Evolutionary conservation across 2,888 invertebrate species (phyloP).

Genomic region (Myathropa florea): DNA sequence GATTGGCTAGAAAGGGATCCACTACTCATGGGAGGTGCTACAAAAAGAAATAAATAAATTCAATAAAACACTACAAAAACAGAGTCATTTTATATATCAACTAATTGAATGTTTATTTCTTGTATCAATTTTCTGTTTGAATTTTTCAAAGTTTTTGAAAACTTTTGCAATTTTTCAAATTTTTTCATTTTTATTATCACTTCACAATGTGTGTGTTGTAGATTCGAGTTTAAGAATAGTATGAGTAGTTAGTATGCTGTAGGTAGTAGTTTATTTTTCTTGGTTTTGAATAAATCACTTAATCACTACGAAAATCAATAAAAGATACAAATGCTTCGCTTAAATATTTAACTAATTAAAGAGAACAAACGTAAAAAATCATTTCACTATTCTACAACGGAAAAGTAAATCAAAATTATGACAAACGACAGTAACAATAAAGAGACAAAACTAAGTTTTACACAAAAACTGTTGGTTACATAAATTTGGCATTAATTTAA

Average conservation of each 20-base stretch:
- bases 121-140: slow-evolving; percentile 11
- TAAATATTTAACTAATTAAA: slow-evolving; percentile 60
- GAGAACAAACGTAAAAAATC: slow-evolving; percentile 7
- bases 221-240: slow-evolving; percentile 57
- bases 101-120: slow-evolving; percentile 63
- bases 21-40: background rate
- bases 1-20: background rate
- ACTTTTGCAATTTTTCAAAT: slow-evolving; percentile 21
- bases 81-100: slow-evolving; percentile 56
- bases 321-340: slow-evolving; percentile 16
- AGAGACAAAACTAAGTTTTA: slow-evolving; percentile 25
- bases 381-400: slow-evolving; percentile 57
- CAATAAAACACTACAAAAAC: slow-evolving; percentile 21
- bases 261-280: slow-evolving; percentile 42
- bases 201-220: slow-evolving; percentile 68
- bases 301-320: slow-evolving; percentile 27
- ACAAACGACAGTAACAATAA: slow-evolving; percentile 6
- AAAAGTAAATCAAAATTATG: background rate
- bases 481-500: slow-evolving; percentile 68
- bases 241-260: slow-evolving; percentile 63
- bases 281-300: slow-evolving; percentile 27
- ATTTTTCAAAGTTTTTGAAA: slow-evolving; percentile 1
- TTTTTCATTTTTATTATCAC: slow-evolving; percentile 64
- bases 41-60: background rate
- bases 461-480: slow-evolving; percentile 47